phyloP scores from a whole-genome alignment of 1,140 invertebrate genomes.

The Lysiphlebus fabarum region DNA sequence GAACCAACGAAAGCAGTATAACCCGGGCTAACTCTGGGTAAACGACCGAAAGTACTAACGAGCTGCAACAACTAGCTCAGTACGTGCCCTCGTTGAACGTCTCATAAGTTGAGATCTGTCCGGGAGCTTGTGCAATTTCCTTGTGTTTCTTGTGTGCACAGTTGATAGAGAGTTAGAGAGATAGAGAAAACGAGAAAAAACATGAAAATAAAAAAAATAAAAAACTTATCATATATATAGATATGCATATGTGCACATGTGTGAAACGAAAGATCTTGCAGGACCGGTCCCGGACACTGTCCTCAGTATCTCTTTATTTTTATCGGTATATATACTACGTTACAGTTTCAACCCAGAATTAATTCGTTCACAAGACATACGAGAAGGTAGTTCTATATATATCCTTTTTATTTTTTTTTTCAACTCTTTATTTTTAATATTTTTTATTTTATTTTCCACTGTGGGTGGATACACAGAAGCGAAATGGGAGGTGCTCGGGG shows the following conservation, averaged over 20 bases:
- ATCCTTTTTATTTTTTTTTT: neutral
- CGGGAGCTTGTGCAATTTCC: slow-evolving; percentile 8
- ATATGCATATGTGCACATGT: neutral
- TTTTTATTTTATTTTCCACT: slow-evolving; percentile 2
- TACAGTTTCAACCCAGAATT: slow-evolving; percentile 19
- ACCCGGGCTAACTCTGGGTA: slow-evolving; percentile 36
- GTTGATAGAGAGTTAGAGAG: too few species aligned
- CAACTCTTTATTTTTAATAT: neutral
- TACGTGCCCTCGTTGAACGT: slow-evolving; percentile 26
- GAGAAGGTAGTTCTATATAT: neutral
- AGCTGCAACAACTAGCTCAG: slow-evolving; percentile 40
- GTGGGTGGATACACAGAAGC: slow-evolving; percentile 2
- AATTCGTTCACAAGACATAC: slow-evolving; percentile 15
- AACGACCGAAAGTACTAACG: slow-evolving; percentile 46
- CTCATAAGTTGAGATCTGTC: slow-evolving; percentile 29
- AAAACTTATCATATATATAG: too few species aligned
- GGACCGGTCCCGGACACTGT: slow-evolving; percentile 5
- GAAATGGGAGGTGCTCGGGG: neutral
- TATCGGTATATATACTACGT: slow-evolving; percentile 13
- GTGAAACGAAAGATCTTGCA: neutral
- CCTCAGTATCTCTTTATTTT: slow-evolving; percentile 12
- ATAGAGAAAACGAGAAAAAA: too few species aligned
- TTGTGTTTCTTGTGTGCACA: neutral
- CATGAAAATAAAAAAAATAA: too few species aligned
- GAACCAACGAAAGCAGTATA: slow-evolving; percentile 8